Conservation (phyloP, 1,140 invertebrate genomes). For the Drosophila rhopaloa region DNA sequence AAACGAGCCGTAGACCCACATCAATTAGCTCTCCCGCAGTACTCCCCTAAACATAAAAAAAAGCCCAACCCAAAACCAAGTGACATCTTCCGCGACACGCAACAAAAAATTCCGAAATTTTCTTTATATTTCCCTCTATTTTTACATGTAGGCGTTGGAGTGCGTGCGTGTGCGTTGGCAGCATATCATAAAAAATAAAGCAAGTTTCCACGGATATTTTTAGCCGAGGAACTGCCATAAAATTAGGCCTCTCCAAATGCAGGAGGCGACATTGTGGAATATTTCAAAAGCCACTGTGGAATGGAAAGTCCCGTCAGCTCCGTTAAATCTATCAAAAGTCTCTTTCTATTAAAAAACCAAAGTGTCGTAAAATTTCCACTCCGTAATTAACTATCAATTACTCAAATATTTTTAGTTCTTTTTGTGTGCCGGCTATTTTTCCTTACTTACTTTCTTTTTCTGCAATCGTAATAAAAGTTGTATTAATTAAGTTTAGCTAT, state of each 20-base stretch:
- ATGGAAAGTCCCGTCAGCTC: background rate
- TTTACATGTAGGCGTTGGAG: constrained; percentile 60
- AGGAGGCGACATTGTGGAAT: constrained; percentile 41
- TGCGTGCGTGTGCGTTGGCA: constrained; percentile 38
- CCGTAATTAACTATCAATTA: background rate
- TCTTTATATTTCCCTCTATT: constrained; percentile 62
- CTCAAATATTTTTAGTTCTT: background rate
- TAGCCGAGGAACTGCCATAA: constrained; percentile 42
- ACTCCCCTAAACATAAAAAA: background rate
- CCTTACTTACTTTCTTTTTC: background rate
- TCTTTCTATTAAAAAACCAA: constrained; percentile 17
- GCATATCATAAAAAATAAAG: constrained; percentile 51
- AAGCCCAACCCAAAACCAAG: constrained; percentile 2
- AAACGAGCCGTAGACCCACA: constrained; percentile 40
- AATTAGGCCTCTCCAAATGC: constrained; percentile 66
- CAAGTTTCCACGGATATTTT: constrained; percentile 44
- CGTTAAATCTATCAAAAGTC: constrained; percentile 3
- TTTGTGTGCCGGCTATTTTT: too few species aligned
- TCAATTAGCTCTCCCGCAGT: constrained; percentile 70
- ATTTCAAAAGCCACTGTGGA: constrained; percentile 8
- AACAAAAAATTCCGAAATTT: constrained; percentile 46
- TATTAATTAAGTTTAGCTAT: too few species aligned
- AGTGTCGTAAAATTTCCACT: constrained; percentile 13
- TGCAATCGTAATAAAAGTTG: too few species aligned
- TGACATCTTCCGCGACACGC: constrained; percentile 54